Conservation (phyloP, 2,888 invertebrate genomes). For the Agrotis puta region DNA sequence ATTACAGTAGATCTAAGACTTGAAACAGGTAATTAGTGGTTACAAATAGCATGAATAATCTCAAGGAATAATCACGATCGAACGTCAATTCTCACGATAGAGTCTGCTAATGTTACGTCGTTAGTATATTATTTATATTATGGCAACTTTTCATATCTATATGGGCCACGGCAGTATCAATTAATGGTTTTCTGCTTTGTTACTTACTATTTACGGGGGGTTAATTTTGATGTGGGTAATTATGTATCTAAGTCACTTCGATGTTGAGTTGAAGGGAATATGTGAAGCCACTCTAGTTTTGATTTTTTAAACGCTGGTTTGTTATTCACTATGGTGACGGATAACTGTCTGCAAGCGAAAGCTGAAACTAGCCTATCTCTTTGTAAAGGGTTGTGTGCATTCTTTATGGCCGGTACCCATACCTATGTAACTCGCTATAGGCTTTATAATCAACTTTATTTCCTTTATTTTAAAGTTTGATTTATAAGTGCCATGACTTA, state of each 20-base stretch:
- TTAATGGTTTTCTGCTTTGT: slow-evolving; percentile 1
- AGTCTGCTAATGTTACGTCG: background rate
- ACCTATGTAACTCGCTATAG: too few species aligned
- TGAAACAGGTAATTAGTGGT: slow-evolving; percentile 13
- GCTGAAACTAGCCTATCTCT: too few species aligned
- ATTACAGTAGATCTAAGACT: slow-evolving; percentile 20
- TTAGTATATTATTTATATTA: slow-evolving; percentile 1
- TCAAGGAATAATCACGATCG: slow-evolving; percentile 21
- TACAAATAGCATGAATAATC: slow-evolving; percentile 28
- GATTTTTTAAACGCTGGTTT: too few species aligned
- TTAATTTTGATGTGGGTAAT: slow-evolving; percentile 25
- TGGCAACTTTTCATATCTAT: slow-evolving; percentile 10
- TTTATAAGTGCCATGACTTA: too few species aligned
- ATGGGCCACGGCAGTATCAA: background rate
- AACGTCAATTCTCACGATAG: slow-evolving; percentile 4
- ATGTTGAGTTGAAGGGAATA: background rate
- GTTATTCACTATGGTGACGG: too few species aligned
- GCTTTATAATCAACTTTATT: too few species aligned
- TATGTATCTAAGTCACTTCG: background rate
- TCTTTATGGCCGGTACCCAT: too few species aligned
- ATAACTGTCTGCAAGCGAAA: too few species aligned
- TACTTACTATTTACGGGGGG: background rate
- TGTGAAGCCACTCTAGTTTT: too few species aligned
- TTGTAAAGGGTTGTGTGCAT: too few species aligned
- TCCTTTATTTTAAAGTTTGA: too few species aligned